Evolutionary conservation across 2,888 invertebrate genomes (phyloP).

Genomic region (Papilio gigon): DNA sequence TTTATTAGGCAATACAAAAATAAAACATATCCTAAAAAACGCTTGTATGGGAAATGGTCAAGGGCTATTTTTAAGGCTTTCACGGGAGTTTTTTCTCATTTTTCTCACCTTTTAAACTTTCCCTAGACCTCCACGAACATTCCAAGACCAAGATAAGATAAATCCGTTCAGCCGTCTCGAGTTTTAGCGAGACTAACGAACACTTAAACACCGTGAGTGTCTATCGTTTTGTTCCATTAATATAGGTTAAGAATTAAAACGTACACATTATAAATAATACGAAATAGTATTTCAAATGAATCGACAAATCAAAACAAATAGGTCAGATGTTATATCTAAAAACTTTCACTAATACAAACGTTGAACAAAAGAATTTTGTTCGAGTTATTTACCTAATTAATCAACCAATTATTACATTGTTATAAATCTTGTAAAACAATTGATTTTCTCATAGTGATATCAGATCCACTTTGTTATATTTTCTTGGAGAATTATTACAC

Average conservation of each 20-base stretch:
- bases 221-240: too few relatives aligned
- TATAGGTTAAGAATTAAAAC: background rate
- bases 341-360: background rate
- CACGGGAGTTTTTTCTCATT: too few relatives aligned
- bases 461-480: slow-evolving; percentile 28
- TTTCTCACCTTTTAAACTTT: too few relatives aligned
- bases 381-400: slow-evolving; percentile 22
- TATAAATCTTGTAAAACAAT: slow-evolving; percentile 38
- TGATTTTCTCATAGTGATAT: slow-evolving; percentile 34
- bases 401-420: slow-evolving; percentile 25
- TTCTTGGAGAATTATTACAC: slow-evolving; percentile 15
- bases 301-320: background rate
- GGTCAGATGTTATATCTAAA: background rate
- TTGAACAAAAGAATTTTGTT: slow-evolving; percentile 32
- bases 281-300: background rate
- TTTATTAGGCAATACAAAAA: too few relatives aligned
- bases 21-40: too few relatives aligned
- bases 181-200: too few relatives aligned
- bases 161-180: too few relatives aligned
- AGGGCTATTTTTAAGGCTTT: too few relatives aligned
- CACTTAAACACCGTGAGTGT: too few relatives aligned
- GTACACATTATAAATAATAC: background rate
- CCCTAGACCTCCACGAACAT: too few relatives aligned
- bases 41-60: too few relatives aligned
- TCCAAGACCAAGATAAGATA: too few relatives aligned